Base-by-base conservation (phyloP, 2,888 invertebrate genomes). In the Calliopum simillimum region DNA sequence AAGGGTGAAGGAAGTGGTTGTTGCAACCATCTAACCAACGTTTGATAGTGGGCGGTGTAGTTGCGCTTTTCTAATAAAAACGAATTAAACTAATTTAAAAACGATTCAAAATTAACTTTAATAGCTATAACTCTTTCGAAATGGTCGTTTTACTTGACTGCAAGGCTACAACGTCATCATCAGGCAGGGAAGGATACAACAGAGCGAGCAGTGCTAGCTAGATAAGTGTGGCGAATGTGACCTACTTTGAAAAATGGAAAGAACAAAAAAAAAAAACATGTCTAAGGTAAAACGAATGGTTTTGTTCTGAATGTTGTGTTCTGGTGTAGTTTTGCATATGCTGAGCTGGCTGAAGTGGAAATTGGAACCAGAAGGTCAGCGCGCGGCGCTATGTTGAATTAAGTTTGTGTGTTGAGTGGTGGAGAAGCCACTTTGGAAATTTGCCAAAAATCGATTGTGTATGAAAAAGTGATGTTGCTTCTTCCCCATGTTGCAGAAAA, bases 71-170 rank as follows among this genome's bases (percentile, higher is more conserved):
- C 74, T 65, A 75, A 73, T 76, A 75, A 78, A 79, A 77, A 79
- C 78, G 81, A 83, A 81, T 81, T 81, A 84, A 83, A 80, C 80
- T 83, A 82, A 82, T 84, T 82, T 82, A 80, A 83, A 82, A 81
- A 76, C 81, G 81, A 84, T 84, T 84, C 79, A 75, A 81, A 83
- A 83, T 83, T 83, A 84, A 82, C 80, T 82, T 78, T 78, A 80
- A 81, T 80, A 79, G 76, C 75, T 75, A 62, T 66, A 70, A 51
- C 61, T 66, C 53, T 46, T 49, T 62, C 66, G 63, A 66, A 53
- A 51, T 33, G 33, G 33, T 33, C 33, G 33, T 8, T 33, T 6
- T 33, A 33, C 33, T 33, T 5, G 8, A 33, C 33, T 33, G 8
- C 5, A 33, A 33, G 33, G 33, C 33, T 33, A 8, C 5, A 8